Conservation (phyloP, 2,797 vertebrate species). For the Acipenser transmontanus region DNA sequence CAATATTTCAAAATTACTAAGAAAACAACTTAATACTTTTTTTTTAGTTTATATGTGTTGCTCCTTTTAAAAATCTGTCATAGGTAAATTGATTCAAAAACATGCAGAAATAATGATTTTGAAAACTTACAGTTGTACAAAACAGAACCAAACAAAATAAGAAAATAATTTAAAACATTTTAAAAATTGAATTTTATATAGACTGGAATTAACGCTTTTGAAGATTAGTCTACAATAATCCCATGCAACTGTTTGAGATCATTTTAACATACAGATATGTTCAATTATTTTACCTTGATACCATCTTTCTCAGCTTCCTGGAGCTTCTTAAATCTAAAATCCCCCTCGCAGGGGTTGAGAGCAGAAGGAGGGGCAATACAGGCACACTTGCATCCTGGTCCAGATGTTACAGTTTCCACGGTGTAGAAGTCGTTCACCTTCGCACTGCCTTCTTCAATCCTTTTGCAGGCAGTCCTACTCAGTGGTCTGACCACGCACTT, state of each 20-base stretch:
- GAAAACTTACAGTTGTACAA: no score
- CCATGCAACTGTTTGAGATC: not conserved
- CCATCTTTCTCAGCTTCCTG: conserved; percentile 70
- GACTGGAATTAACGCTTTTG: no score
- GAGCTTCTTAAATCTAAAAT: conserved; percentile 78
- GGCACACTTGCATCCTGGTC: conserved; percentile 82
- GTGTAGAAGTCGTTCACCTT: conserved; percentile 76
- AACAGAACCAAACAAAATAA: no score
- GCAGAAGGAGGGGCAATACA: conserved; percentile 84
- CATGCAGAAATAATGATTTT: no score
- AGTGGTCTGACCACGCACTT: conserved; percentile 90
- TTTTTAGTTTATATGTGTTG: no score
- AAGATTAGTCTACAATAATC: no score
- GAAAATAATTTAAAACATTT: no score
- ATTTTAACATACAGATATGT: not conserved
- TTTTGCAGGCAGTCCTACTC: conserved; percentile 76
- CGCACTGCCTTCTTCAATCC: conserved; percentile 65
- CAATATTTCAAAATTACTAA: no score
- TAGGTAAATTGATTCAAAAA: no score
- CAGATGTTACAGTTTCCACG: conserved; percentile 86
- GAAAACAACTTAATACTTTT: no score
- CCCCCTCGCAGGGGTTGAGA: conserved; percentile 83
- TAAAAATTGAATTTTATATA: no score
- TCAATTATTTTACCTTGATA: conserved; percentile 70
- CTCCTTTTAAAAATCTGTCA: no score